Evolutionary conservation across 2,888 invertebrate genomes (phyloP).

Genomic region (Isoperla grammatica): DNA sequence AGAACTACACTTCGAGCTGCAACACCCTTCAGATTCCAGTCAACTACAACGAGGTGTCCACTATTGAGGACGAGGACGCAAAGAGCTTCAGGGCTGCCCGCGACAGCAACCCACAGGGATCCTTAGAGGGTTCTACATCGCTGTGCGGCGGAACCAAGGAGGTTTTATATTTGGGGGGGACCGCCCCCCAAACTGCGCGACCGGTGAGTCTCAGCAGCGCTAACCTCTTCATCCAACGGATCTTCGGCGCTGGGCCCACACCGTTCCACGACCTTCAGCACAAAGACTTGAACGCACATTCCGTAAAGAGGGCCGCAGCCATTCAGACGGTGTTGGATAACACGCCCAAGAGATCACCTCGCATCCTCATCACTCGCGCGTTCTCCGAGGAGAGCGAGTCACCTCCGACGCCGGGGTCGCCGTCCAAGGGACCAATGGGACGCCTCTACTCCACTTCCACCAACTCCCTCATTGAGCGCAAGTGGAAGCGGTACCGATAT

Average conservation of each 20-base stretch:
- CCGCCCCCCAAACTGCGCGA: constrained; percentile 55
- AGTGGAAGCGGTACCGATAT: constrained; percentile 41
- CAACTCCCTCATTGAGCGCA: constrained; percentile 42
- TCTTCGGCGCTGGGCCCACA: constrained; percentile 50
- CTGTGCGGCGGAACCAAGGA: constrained; percentile 42
- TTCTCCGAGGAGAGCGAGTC: constrained; percentile 65
- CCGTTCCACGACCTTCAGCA: constrained; percentile 34
- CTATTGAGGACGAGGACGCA: constrained; percentile 19
- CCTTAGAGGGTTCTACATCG: constrained; percentile 32
- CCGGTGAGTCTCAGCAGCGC: constrained; percentile 49
- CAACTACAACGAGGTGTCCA: constrained; percentile 32
- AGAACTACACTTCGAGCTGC: constrained; percentile 25
- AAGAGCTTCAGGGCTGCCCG: constrained; percentile 30
- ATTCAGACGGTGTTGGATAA: constrained; percentile 39
- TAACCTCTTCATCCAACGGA: constrained; percentile 55
- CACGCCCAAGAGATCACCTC: constrained; percentile 53
- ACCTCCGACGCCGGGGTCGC: constrained; percentile 45
- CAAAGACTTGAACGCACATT: constrained; percentile 33
- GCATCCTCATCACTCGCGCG: constrained; percentile 66
- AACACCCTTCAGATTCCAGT: constrained; percentile 30
- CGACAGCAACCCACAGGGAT: constrained; percentile 44
- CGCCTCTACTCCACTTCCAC: constrained; percentile 44
- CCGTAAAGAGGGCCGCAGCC: constrained; percentile 25
- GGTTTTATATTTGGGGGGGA: constrained; percentile 57
- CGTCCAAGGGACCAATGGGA: constrained; percentile 39